These are phyloP conservation scores for Heliconius cydno DNA, from an alignment of 2,888 invertebrate genomes.

Conservation along the genomic window DNA sequence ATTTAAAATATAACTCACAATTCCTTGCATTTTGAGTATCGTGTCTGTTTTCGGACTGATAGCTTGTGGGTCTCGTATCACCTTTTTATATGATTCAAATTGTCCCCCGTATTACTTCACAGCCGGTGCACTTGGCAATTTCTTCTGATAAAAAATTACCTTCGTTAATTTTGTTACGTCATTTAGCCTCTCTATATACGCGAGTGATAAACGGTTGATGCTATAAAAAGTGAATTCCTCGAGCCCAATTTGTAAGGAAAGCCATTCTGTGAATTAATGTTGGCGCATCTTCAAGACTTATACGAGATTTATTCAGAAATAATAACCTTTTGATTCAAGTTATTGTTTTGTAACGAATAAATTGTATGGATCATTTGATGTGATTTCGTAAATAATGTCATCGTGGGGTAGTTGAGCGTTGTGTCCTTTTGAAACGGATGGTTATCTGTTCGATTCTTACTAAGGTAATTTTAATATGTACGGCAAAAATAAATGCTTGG, in stretches of 20 bases:
- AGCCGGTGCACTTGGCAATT: constrained; percentile 56
- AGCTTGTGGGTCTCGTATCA: constrained; percentile 49
- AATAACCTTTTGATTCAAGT: neutral
- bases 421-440: neutral
- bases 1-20: constrained; percentile 13
- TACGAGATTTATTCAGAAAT: constrained; percentile 3
- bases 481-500: no score
- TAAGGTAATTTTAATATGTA: neutral
- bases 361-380: neutral
- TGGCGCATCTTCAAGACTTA: constrained; percentile 18
- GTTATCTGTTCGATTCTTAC: neutral
- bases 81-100: constrained; percentile 67
- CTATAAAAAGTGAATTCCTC: constrained; percentile 14
- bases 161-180: constrained; percentile 39
- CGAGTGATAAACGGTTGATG: neutral
- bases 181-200: neutral
- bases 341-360: neutral
- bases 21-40: constrained; percentile 47
- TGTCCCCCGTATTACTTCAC: constrained; percentile 62
- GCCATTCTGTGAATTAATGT: neutral
- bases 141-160: constrained; percentile 44
- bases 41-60: constrained; percentile 64
- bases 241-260: constrained; percentile 7
- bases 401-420: neutral
- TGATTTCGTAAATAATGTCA: neutral